Percentiles rank a stretch among this genome's conserved stretches.
phyloP scores from a whole-genome alignment of 1,140 invertebrate species.

The Portunus trituberculatus region DNA sequence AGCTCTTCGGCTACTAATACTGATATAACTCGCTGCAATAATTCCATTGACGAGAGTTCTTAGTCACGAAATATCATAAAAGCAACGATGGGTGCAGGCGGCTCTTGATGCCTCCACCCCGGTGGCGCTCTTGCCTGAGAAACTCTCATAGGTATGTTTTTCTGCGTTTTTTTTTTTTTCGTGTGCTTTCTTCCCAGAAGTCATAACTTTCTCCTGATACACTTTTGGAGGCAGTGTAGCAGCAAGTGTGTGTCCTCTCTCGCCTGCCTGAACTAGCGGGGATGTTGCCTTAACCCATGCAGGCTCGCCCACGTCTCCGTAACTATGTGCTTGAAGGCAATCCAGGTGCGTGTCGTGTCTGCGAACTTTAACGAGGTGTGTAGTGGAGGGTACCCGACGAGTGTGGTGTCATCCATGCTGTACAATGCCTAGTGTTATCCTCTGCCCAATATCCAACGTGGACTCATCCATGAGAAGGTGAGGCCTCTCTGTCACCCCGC shows the following conservation, averaged over 20 bases:
- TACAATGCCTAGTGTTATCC: constrained; percentile 68
- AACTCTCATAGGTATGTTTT: background rate
- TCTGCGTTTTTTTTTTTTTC: too few relatives aligned
- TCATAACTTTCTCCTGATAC: background rate
- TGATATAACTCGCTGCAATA: too few relatives aligned
- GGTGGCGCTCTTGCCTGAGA: background rate
- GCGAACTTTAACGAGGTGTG: background rate
- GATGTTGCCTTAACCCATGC: background rate
- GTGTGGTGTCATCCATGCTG: constrained; percentile 35
- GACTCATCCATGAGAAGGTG: constrained; percentile 65
- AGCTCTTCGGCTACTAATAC: too few relatives aligned
- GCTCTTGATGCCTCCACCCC: background rate
- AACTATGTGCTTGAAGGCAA: constrained; percentile 30
- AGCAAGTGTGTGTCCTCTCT: too few relatives aligned
- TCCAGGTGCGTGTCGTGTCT: background rate
- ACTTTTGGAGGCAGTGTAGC: too few relatives aligned
- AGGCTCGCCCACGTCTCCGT: background rate
- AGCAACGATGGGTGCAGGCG: background rate
- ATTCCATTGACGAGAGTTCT: too few relatives aligned
- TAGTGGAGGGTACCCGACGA: background rate
- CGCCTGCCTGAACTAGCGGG: too few relatives aligned
- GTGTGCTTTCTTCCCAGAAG: background rate
- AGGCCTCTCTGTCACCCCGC: background rate
- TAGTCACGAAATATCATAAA: too few relatives aligned
- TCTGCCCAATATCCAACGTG: constrained; percentile 65